Evolutionary conservation across 2,888 invertebrate species (phyloP).

Genomic region (Diadegma fenestrale): DNA sequence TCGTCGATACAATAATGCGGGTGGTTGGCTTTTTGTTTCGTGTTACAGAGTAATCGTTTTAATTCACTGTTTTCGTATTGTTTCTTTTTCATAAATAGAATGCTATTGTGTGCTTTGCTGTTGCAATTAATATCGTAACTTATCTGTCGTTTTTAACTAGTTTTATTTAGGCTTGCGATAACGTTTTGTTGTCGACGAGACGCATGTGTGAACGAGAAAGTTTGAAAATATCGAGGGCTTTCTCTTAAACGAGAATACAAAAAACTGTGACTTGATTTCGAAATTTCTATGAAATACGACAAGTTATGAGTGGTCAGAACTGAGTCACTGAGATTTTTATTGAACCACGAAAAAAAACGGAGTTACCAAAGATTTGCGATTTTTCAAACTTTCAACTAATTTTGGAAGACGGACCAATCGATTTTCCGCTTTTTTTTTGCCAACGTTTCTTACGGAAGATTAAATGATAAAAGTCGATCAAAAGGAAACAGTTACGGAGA

Average conservation of each 20-base stretch:
- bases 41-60: slow-evolving; percentile 42
- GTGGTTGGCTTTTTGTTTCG: slow-evolving; percentile 62
- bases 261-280: slow-evolving; percentile 42
- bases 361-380: background rate
- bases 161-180: slow-evolving; percentile 70
- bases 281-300: slow-evolving; percentile 72
- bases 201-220: slow-evolving; percentile 53
- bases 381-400: background rate
- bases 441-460: slow-evolving; percentile 6
- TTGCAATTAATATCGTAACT: slow-evolving; percentile 56
- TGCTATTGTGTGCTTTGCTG: slow-evolving; percentile 62
- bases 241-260: slow-evolving; percentile 37
- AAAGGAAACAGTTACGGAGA: slow-evolving; percentile 2
- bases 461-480: slow-evolving; percentile 29
- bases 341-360: background rate
- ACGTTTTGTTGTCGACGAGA: slow-evolving; percentile 54
- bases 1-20: slow-evolving; percentile 61
- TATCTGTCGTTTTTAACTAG: slow-evolving; percentile 31
- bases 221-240: slow-evolving; percentile 43
- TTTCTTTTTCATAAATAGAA: slow-evolving; percentile 19
- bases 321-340: slow-evolving; percentile 8
- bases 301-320: slow-evolving; percentile 72
- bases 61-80: slow-evolving; percentile 11
- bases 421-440: background rate
- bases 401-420: slow-evolving; percentile 8